Percentiles rank a stretch among this genome's conserved stretches.
These are phyloP conservation scores for Ceratoteleas bidentatus DNA, from an alignment of 1,140 invertebrate genomes.

Conservation along the genomic window DNA sequence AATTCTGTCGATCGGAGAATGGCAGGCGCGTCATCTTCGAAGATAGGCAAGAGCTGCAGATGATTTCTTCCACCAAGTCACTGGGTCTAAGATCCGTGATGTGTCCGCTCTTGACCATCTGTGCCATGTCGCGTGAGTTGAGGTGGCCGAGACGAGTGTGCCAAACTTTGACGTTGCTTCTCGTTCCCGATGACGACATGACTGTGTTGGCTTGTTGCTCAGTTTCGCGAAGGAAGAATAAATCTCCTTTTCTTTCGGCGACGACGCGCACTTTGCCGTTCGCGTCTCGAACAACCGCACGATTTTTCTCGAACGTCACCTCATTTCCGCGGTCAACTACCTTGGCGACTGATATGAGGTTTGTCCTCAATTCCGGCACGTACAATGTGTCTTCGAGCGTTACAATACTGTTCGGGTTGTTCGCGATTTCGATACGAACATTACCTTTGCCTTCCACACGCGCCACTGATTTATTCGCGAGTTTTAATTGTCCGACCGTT, in stretches of 20 bases:
- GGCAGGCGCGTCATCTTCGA: slow-evolving; percentile 69
- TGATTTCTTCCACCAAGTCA: neutral
- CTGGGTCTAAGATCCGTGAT: slow-evolving; percentile 9
- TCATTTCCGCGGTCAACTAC: neutral
- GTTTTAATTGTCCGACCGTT: slow-evolving; percentile 4
- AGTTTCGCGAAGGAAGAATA: slow-evolving; percentile 1
- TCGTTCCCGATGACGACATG: neutral
- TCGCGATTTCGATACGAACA: slow-evolving; percentile 7
- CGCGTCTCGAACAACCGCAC: neutral
- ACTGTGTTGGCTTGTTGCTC: neutral
- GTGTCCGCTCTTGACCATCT: neutral
- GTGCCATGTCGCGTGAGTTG: slow-evolving; percentile 8
- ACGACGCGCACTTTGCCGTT: slow-evolving; percentile 5
- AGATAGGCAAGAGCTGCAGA: slow-evolving; percentile 66
- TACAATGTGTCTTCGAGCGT: slow-evolving; percentile 17
- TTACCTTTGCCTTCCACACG: slow-evolving; percentile 26
- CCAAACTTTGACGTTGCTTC: slow-evolving; percentile 16
- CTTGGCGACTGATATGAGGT: slow-evolving; percentile 2
- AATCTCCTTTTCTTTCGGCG: neutral
- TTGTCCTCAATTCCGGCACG: slow-evolving; percentile 5
- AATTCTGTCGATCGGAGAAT: slow-evolving; percentile 55
- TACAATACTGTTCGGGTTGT: neutral
- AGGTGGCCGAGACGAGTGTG: slow-evolving; percentile 25
- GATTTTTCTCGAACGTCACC: slow-evolving; percentile 2
- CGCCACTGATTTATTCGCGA: neutral